Conservation (phyloP, 2,113 vertebrate species). For the Tragelaphus buxtoni region DNA sequence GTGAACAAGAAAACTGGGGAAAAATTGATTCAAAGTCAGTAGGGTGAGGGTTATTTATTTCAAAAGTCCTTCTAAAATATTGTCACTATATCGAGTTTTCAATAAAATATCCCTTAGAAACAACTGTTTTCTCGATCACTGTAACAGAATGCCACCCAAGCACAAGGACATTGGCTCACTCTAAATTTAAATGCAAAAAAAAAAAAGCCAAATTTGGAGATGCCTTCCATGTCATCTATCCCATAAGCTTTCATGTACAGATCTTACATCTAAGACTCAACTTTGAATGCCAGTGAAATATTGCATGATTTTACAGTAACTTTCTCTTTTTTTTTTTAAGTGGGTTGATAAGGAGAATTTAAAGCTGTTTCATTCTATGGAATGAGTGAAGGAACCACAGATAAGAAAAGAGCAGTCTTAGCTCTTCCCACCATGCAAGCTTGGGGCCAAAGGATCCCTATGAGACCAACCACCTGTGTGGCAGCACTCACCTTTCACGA, state of each 20-base stretch:
- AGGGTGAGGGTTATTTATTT: neutral
- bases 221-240: neutral
- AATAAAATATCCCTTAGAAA: neutral
- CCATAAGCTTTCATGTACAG: neutral
- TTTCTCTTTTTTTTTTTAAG: neutral
- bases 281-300: neutral
- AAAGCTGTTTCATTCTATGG: no score
- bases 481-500: conserved; percentile 91
- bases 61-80: neutral
- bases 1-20: neutral
- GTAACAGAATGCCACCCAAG: neutral
- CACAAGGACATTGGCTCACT: neutral
- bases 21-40: neutral
- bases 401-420: neutral
- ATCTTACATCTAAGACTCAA: neutral
- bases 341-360: accelerated
- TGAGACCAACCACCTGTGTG: accelerated
- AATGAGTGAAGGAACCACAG: neutral
- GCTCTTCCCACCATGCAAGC: no score
- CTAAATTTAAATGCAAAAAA: neutral
- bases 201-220: neutral
- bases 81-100: neutral
- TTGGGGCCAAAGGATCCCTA: neutral
- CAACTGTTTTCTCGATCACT: neutral
- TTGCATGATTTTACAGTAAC: neutral